Evolutionary conservation across 2,888 invertebrate genomes (phyloP).

Genomic region (Cryptocephalus moraei): DNA sequence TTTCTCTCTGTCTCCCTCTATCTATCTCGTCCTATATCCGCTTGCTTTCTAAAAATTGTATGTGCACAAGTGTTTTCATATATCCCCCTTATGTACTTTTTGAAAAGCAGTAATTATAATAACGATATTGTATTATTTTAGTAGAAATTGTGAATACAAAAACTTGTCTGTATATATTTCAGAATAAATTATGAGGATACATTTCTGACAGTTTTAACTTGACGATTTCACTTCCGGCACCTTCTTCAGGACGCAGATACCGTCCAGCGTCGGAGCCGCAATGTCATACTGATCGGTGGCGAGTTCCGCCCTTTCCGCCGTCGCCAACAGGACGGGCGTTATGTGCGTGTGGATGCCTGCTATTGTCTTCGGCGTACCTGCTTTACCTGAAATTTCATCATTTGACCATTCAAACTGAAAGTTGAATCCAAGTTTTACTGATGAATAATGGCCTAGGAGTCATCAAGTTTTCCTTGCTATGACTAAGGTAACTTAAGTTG

Average conservation of each 20-base stretch:
- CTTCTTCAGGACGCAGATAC: conserved; percentile 92
- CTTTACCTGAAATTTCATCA: conserved; percentile 52
- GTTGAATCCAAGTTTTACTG: too few species aligned
- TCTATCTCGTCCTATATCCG: conserved; percentile 4
- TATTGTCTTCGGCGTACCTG: conserved; percentile 98
- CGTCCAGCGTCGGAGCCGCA: conserved; percentile 91
- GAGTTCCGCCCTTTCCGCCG: conserved; percentile 94
- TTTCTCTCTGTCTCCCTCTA: background rate
- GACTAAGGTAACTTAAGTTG: too few species aligned
- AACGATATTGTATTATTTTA: conserved; percentile 18
- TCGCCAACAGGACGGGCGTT: conserved; percentile 90
- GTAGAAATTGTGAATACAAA: conserved; percentile 26
- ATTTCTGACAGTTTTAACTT: background rate
- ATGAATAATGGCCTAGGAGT: too few species aligned
- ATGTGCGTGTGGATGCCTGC: conserved; percentile 99
- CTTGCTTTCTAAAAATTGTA: conserved; percentile 21
- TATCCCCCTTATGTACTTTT: conserved; percentile 30
- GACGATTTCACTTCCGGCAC: conserved; percentile 6
- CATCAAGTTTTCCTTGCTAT: too few species aligned
- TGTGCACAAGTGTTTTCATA: conserved; percentile 44
- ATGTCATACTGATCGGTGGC: conserved; percentile 94
- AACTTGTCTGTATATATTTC: conserved; percentile 28
- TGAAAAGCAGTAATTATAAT: conserved; percentile 17
- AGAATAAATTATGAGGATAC: conserved; percentile 15
- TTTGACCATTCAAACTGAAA: too few species aligned